Evolutionary conservation across 2,113 vertebrate genomes (phyloP).

Genomic region (Castor canadensis): DNA sequence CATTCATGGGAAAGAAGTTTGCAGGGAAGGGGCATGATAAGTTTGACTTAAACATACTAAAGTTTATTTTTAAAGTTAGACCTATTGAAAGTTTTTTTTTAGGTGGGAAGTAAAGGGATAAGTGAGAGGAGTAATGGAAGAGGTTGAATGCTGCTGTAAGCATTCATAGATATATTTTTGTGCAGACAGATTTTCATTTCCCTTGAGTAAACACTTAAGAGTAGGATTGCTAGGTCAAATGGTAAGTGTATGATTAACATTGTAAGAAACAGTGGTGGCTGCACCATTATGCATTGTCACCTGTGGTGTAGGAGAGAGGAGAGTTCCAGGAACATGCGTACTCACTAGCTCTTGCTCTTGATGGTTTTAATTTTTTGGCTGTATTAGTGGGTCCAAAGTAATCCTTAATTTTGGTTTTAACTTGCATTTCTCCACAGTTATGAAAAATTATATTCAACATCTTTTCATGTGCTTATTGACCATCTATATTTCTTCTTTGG

Average conservation of each 20-base stretch:
- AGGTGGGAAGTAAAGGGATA: too few species aligned
- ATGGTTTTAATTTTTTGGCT: background rate
- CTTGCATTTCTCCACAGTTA: background rate
- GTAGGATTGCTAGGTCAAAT: background rate
- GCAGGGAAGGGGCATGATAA: too few species aligned
- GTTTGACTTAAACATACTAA: background rate
- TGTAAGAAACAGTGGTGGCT: background rate
- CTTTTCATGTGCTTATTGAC: too few species aligned
- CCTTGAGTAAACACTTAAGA: background rate
- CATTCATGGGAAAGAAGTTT: background rate
- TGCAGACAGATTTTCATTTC: background rate
- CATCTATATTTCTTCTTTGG: background rate
- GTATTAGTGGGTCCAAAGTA: background rate
- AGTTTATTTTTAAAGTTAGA: background rate
- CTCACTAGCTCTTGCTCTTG: background rate
- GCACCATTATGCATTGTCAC: background rate
- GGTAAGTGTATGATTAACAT: background rate
- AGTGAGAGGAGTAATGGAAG: too few species aligned
- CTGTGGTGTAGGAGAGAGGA: too few species aligned
- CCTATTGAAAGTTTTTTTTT: background rate
- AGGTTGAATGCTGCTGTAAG: too few species aligned
- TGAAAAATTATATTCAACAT: background rate
- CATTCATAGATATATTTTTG: background rate
- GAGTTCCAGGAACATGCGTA: background rate
- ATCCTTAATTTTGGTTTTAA: background rate